Conservation (phyloP, 2,113 vertebrate species). For the Prolemur simus region DNA sequence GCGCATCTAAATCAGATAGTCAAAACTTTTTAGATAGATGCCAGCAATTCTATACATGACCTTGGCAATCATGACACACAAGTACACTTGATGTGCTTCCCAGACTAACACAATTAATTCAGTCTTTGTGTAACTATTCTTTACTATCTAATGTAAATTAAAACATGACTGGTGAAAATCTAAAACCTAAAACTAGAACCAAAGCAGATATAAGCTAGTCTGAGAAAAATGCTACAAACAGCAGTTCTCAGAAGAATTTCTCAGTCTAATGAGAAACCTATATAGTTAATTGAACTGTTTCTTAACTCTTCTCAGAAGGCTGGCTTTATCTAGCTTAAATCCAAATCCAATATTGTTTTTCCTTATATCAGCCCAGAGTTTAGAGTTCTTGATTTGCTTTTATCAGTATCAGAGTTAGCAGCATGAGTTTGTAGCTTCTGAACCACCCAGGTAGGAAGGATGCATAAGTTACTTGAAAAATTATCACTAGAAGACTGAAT, state of each 20-base stretch:
- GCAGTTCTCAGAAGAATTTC: not conserved
- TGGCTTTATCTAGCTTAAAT: conserved; percentile 41
- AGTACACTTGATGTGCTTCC: conserved; percentile 23
- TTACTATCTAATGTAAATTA: conserved; percentile 43
- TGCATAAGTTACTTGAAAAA: conserved; percentile 3
- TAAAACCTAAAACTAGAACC: conserved; percentile 48
- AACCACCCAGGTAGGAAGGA: not conserved
- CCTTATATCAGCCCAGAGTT: not conserved
- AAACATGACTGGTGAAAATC: conserved; percentile 22
- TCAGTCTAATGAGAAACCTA: conserved; percentile 26
- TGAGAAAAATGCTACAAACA: conserved; percentile 32
- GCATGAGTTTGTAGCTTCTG: not conserved
- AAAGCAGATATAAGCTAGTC: conserved; percentile 28
- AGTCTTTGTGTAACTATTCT: not conserved
- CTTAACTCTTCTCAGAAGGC: conserved; percentile 30
- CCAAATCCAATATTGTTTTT: conserved; percentile 26
- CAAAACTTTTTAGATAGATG: conserved; percentile 10
- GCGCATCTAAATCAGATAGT: conserved; percentile 39
- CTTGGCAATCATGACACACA: not conserved
- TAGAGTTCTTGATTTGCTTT: conserved; percentile 46
- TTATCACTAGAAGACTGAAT: conserved; percentile 38
- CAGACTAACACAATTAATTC: conserved; percentile 29
- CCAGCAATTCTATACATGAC: not conserved
- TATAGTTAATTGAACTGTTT: conserved; percentile 15
- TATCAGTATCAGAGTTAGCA: conserved; percentile 40